Evolutionary conservation across 2,888 invertebrate species (phyloP), one percentile per base, ranked within the genome.

Genomic region (Melinopterus prodromus): DNA sequence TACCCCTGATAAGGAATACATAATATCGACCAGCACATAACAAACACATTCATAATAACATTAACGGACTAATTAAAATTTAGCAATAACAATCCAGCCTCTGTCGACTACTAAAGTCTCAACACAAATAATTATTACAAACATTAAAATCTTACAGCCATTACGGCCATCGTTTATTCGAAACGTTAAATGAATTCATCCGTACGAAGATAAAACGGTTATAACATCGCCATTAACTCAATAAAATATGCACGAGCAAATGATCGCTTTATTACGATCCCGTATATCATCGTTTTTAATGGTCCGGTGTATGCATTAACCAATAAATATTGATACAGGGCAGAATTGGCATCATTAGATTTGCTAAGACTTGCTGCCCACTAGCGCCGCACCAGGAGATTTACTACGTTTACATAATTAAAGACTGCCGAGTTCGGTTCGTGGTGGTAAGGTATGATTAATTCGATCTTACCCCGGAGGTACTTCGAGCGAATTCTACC

Each of bases 201-300:
- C 69, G 53, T 53, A 78, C 35, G 78, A 71, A 35, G 26, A 53
- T 78, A 78, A 78, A 53, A 53, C 71, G 71, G 69, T 69, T 71
- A 78, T 78, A 72, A 53, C 78, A 53, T 69, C 72, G 72, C 72
- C 71, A 78, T 71, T 78, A 72, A 71, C 53, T 26, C n/a, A 78
- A 72, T 78, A 78, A 78, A 78, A 78, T 37, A 38, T 72, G 71
- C 78, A 53, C 38, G 53, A 53, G 53, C 53, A 72, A 78, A 78
- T 78, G 78, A 78, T 78, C 72, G 69, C 78, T 78, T 78, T 78
- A 78, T 78, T 53, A 78, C 53, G 53, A 53, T 53, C 7, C 53
- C 53, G 53, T 53, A 53, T 53, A 53, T 53, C 53, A 53, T 53
- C 7, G 53, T 53, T 53, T 53, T 53, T 53, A 53, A 53, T 53